Evolutionary conservation across 2,113 vertebrate genomes (phyloP).

Genomic region (Callorhinus ursinus): DNA sequence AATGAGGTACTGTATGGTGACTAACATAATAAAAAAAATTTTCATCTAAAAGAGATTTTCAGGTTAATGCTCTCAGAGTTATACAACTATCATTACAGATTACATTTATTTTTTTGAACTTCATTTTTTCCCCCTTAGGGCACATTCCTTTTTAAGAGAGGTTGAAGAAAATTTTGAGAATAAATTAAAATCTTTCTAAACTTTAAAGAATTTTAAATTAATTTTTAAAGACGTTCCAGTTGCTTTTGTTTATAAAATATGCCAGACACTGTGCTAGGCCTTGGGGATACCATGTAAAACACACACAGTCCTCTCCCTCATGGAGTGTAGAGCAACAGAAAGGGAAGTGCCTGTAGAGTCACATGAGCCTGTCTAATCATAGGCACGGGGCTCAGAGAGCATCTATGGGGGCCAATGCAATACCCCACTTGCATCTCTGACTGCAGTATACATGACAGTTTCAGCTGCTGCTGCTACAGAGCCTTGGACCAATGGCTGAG

Average conservation of each 20-base stretch:
- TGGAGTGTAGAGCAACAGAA: neutral
- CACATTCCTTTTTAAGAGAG: neutral
- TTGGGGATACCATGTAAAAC: neutral
- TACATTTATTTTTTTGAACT: constrained; percentile 34
- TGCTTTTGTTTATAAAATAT: neutral
- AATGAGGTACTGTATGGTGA: neutral
- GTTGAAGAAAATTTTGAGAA: neutral
- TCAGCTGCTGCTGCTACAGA: neutral
- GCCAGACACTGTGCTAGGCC: neutral
- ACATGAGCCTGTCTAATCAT: neutral
- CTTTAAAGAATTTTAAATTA: neutral
- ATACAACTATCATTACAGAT: neutral
- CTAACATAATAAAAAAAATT: neutral
- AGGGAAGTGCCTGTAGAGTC: neutral
- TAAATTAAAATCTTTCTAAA: neutral
- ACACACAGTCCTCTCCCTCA: neutral
- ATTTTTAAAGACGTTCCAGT: neutral
- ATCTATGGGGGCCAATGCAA: neutral
- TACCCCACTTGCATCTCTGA: neutral
- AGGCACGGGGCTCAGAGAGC: neutral
- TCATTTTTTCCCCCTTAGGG: neutral
- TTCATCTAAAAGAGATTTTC: neutral
- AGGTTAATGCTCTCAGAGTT: neutral
- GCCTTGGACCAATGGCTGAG: neutral
- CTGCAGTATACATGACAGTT: neutral